Base-by-base conservation (phyloP, 2,113 vertebrate genomes). In the Leptodactylus fuscus region DNA sequence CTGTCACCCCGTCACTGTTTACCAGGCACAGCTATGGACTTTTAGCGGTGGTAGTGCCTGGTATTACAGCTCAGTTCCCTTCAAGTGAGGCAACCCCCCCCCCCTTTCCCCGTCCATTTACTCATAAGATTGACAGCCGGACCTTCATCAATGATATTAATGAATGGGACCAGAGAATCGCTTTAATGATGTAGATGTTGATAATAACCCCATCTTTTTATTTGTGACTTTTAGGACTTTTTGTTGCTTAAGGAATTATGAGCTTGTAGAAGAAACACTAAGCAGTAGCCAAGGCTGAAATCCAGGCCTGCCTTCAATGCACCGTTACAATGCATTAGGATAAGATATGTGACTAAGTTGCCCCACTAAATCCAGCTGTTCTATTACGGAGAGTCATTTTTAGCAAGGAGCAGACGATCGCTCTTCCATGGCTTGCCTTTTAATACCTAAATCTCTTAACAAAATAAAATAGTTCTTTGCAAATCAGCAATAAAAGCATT, bases 401-500 rank as follows among this genome's bases (percentile, higher is more conserved):
- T 27, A n/a, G 29, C 24, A 74, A 5, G 9, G 22, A 36, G 81
- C 29, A 36, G 48, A 46, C 48, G 41, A 71, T 73, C 38, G 58
- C n/a, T 60, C 70, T 60, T 51, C 49, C 49, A 44, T 32, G 22
- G 34, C 22, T 60, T 55, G 24, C 69, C 36, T 73, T 51, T 62
- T 29, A 83, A 83, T 36, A 79, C 38, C 79, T 73, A 83, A 41
- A 75, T 83, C 81, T 32, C 69, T 27, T 22, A 44, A 60, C 41
- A 60, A 82, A 60, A 83, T 75, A 83, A 74, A 83, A 83, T 62
- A n/a, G 41, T 58, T 46, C 24, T 36, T 83, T 83, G 36, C 69
- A 60, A 75, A 74, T 22, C 49, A 75, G 81, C 70, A 83, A 75
- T 83, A 83, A 60, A 83, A 74, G 81, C 70, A 75, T 83, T 83